Evolutionary conservation across 2,113 vertebrate species (phyloP), one percentile per base, ranked within the genome.

Genomic region (Alaudala cheleensis): DNA sequence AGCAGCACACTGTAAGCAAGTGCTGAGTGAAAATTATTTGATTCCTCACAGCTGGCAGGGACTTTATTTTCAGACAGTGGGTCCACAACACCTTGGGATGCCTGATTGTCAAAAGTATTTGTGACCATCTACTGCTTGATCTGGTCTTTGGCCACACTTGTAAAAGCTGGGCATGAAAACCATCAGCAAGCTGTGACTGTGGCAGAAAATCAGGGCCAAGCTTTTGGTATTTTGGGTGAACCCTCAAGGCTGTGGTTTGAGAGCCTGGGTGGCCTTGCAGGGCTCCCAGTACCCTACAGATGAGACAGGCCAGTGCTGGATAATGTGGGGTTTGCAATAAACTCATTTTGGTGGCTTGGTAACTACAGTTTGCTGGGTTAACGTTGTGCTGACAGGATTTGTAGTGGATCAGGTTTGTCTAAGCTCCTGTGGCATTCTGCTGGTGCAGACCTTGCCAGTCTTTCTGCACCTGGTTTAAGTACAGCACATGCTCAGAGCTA

Each of bases 21-120:
- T 73, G 60, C 82, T 16, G 60, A 78, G 50, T 34, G n/a, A 83
- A 81, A 37, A 58, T 47, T 5, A 18, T 66, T 70, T 80, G 49
- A 40, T 86, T 90, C 24, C 49, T 92, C 51, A 44, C 62, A 91
- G 74, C 90, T 89, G 53, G 40, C 40, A 86, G 53, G 11, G 72
- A n/a, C 29, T 86, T 92, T 25, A 33, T 91, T 90, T 91, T 82
- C 0, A 0, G 44, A 21, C 51, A 44, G 14, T 0, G 0, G 19
- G 16, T 81, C 47, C 58, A 37, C 9, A 24, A 81, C 69, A 39
- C 53, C 42, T 92, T 65, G 1, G 3, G 34, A 44, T 2, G 8
- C 54, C 37, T 57, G 47, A 12, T 40, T 66, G 42, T 65, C 33
- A n/a, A 2, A 83, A 50, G 23, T 42, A 11, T 86, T 93, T 77